Evolutionary conservation across 1,140 invertebrate species (phyloP), one percentile per base, ranked within the genome.

Genomic region (Nasonia vitripennis): DNA sequence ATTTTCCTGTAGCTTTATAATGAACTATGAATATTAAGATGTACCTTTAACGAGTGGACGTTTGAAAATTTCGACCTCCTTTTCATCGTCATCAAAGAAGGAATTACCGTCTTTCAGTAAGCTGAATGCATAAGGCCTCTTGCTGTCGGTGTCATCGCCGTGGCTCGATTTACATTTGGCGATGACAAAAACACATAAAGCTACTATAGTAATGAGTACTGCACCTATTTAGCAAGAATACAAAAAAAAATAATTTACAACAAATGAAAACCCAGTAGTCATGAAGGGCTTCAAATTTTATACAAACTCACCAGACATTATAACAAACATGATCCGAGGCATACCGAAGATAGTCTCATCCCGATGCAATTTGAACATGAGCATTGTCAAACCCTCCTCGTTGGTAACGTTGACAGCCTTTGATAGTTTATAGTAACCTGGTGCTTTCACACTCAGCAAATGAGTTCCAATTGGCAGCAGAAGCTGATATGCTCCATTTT

Each of bases 301-400:
- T 68, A 83, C 70, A 27, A 62, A 91, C 89, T 91, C 91, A 96
- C 96, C 96, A 85, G 95, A 92, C 4, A 97, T 88, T 86, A 97
- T 94, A 70, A 97, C 95, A 89, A 97, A 97, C 1, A 96, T 93
- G 11, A 96, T 91, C 55, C 96, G 93, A 0, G 97, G 96, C 92
- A 98, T 92, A 1, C 97, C 97, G 85, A 96, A 91, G 48, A 97
- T 94, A 70, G 92, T 94, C 82, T 95, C 95, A 89, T 97, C 95
- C 37, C 92, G 92, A 45, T 94, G 93, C 80, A 98, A 89, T 84
- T 95, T 95, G 68, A 97, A 95, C 83, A 97, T 93, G 1, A 97
- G 91, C 9, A 93, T 81, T 11, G 55, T 1, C 0, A 2, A 1
- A 41, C 0, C 81, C 4, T 27, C 5, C 12, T 78, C 31, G 17